Percentiles rank a stretch among this genome's conserved stretches.
Evolutionary conservation across 1,140 invertebrate species (phyloP).

Genomic region (Micrasema minimum): DNA sequence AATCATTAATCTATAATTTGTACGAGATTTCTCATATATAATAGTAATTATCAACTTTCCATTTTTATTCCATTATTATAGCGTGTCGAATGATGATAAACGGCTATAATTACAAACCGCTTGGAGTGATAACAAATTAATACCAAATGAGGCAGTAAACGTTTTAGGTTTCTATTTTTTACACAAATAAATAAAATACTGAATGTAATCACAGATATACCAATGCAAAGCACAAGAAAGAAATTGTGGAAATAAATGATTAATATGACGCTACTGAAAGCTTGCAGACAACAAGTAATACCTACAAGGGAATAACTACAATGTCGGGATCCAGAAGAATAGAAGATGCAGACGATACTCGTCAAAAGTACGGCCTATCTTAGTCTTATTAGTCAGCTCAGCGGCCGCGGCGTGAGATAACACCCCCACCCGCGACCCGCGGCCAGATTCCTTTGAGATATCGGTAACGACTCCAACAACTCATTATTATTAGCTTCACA

Average conservation of each 20-base stretch:
- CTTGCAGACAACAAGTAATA: too few relatives aligned
- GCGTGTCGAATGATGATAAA: neutral
- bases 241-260: too few relatives aligned
- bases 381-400: neutral
- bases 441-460: conserved; percentile 33
- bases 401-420: neutral
- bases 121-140: too few relatives aligned
- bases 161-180: too few relatives aligned
- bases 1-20: conserved; percentile 12
- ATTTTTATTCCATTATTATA: conserved; percentile 11
- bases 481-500: conserved; percentile 22
- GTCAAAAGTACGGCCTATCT: neutral
- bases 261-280: too few relatives aligned
- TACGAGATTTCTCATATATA: neutral
- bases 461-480: conserved; percentile 35
- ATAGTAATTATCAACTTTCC: neutral
- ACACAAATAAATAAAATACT: too few relatives aligned
- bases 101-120: too few relatives aligned
- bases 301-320: too few relatives aligned
- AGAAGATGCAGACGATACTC: conserved; percentile 3
- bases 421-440: neutral
- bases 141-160: too few relatives aligned
- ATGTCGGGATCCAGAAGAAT: too few relatives aligned
- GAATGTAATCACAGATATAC: too few relatives aligned
- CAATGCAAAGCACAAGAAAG: too few relatives aligned